Conservation (phyloP, 2,797 vertebrate genomes). For the Mareca penelope region DNA sequence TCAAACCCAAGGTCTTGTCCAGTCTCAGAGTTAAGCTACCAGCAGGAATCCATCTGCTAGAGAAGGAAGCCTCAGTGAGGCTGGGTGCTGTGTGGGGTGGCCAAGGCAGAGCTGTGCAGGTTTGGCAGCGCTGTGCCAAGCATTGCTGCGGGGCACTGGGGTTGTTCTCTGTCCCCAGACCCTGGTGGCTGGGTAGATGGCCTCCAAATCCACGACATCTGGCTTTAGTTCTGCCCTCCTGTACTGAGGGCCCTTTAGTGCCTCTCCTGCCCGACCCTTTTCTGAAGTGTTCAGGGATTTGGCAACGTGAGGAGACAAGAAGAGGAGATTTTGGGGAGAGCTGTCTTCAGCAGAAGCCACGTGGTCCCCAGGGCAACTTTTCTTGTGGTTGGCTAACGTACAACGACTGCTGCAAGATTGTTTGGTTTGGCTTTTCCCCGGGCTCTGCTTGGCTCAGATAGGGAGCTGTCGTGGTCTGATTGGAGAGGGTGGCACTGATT, state of each 20-base stretch:
- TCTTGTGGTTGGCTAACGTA: rapidly evolving
- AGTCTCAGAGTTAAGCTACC: not conserved
- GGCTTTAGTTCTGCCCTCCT: not conserved
- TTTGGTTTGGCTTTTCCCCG: not conserved
- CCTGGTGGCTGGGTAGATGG: not conserved
- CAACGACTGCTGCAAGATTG: rapidly evolving
- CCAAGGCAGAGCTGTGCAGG: not conserved
- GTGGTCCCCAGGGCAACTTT: not conserved
- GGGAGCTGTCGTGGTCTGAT: not conserved
- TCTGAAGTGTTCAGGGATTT: not conserved
- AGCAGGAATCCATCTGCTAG: too few species aligned
- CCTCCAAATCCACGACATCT: not conserved
- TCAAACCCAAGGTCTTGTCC: not conserved
- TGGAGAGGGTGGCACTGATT: not conserved
- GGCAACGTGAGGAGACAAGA: rapidly evolving
- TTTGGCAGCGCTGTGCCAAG: not conserved
- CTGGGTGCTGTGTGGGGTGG: rapidly evolving
- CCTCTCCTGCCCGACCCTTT: not conserved
- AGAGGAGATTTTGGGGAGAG: not conserved
- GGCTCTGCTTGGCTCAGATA: not conserved
- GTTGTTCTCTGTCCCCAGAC: rapidly evolving
- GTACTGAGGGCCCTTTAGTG: not conserved
- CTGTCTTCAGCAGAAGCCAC: not conserved
- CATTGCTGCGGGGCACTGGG: not conserved
- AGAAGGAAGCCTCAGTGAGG: not conserved